phyloP scores from a whole-genome alignment of 2,797 vertebrate species.

The Arrhamphus sclerolepis region DNA sequence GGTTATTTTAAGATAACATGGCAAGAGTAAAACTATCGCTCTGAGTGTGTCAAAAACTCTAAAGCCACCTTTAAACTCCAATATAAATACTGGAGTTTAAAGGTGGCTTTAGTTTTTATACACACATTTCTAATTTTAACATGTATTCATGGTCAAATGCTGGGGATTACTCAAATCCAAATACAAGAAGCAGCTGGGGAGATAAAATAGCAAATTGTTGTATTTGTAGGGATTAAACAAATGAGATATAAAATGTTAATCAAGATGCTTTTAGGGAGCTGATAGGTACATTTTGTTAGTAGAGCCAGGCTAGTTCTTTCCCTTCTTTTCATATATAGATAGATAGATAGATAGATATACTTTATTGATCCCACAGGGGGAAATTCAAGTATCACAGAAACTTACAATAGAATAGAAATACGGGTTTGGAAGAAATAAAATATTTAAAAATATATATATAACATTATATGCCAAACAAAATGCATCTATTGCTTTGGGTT shows the following conservation, averaged over 20 bases:
- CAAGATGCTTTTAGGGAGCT: constrained; percentile 19
- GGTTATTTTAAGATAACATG: constrained; percentile 21
- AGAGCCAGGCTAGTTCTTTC: background rate
- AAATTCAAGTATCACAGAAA: no score
- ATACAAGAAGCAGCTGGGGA: constrained; percentile 10
- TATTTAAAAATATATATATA: no score
- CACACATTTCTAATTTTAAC: no score
- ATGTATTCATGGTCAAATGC: no score
- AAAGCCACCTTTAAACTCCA: constrained; percentile 1
- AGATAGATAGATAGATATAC: no score
- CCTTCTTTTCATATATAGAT: background rate
- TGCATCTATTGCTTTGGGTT: no score
- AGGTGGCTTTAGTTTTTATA: no score
- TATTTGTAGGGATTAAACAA: constrained; percentile 24
- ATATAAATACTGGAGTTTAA: background rate
- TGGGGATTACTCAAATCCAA: constrained; percentile 22
- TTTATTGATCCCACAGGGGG: no score
- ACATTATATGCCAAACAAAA: constrained; percentile 5
- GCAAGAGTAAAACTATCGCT: constrained; percentile 3
- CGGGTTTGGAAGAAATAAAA: no score
- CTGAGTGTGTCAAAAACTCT: background rate
- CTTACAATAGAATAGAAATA: no score
- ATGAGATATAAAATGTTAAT: constrained; percentile 15
- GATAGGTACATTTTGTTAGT: constrained; percentile 12
- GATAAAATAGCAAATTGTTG: constrained; percentile 14